Evolutionary conservation across 2,797 vertebrate genomes (phyloP), one percentile per base, ranked within the genome.

Genomic region (Sebastiscus tertius): DNA sequence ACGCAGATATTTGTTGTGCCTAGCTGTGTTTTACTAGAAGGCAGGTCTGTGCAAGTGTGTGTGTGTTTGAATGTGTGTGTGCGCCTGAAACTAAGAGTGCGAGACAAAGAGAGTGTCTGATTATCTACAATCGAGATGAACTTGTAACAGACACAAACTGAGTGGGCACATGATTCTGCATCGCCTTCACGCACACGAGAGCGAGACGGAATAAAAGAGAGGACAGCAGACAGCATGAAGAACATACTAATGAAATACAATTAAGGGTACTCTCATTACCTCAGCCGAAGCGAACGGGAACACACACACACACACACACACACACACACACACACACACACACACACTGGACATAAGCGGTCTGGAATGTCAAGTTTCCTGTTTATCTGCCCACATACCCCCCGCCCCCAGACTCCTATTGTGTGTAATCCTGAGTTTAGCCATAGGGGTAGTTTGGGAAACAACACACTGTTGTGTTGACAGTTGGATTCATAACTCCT

Each of bases 291-390:
- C 4, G 5, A 82, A 36, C 34, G 54, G 3, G 42, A 76, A 49
- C 33, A 6, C 6, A 14, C 70, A 31, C 42, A 61, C 67, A 72
- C 60, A 34, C 31, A 59, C 24, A 54, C 29, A 56, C 16, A 65
- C 39, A 66, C 61, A 72, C 39, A 67, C 2, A 31, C 18, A 65
- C 39, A 65, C 60, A 72, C 39, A 71, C 2, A 29, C 16, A 66
- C 61, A 72, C 42, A 72, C 2, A 31, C 20, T 31, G 58, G 75
- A 80, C 78, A 77, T 24, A 49, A 77, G 62, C 2, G 1, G 77
- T 66, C 77, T 73, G 90, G 90, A 92, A 94, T 93, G 90, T 90
- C 79, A 80, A 75, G 83, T 73, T 92, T 93, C 93, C 89, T 88
- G 90, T 94, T 92, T 88, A 82, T 87, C 85, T 83, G 82, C 86